Conservation (phyloP, 2,797 vertebrate genomes). For the Buphagus erythrorhynchus region DNA sequence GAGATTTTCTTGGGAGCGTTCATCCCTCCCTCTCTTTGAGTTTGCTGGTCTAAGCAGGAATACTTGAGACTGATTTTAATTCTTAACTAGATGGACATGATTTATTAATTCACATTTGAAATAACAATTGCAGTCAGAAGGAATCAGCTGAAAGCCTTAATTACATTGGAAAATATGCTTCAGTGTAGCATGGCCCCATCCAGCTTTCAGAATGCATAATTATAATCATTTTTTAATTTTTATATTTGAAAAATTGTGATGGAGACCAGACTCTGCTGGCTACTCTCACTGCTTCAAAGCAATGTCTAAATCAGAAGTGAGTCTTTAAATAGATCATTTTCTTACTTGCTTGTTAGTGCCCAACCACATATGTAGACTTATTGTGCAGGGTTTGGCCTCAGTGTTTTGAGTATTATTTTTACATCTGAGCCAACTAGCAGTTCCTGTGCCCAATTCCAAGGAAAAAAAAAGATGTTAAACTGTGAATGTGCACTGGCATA, state of each 20-base stretch:
- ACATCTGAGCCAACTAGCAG: constrained; percentile 35
- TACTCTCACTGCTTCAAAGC: constrained; percentile 56
- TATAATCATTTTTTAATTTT: constrained; percentile 77
- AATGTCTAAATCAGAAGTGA: constrained; percentile 59
- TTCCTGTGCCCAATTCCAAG: constrained; percentile 51
- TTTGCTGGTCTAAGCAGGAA: constrained; percentile 77
- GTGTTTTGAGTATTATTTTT: constrained; percentile 53
- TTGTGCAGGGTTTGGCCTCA: constrained; percentile 24
- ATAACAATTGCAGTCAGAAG: constrained; percentile 92
- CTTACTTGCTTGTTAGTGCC: constrained; percentile 57
- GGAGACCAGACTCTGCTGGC: constrained; percentile 58
- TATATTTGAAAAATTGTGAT: constrained; percentile 73
- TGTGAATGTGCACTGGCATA: constrained; percentile 63
- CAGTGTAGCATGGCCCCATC: constrained; percentile 63
- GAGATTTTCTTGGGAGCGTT: constrained; percentile 20
- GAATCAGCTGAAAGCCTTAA: constrained; percentile 89
- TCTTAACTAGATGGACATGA: constrained; percentile 91
- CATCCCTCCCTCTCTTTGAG: constrained; percentile 47
- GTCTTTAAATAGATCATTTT: constrained; percentile 61
- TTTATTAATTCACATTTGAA: constrained; percentile 96
- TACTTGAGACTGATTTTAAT: constrained; percentile 88
- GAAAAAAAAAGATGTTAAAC: constrained; percentile 55
- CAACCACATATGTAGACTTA: constrained; percentile 33
- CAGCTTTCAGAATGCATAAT: constrained; percentile 73
- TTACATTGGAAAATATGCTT: constrained; percentile 87